Conservation (phyloP, 2,113 vertebrate species). For the Xenus cinereus region DNA sequence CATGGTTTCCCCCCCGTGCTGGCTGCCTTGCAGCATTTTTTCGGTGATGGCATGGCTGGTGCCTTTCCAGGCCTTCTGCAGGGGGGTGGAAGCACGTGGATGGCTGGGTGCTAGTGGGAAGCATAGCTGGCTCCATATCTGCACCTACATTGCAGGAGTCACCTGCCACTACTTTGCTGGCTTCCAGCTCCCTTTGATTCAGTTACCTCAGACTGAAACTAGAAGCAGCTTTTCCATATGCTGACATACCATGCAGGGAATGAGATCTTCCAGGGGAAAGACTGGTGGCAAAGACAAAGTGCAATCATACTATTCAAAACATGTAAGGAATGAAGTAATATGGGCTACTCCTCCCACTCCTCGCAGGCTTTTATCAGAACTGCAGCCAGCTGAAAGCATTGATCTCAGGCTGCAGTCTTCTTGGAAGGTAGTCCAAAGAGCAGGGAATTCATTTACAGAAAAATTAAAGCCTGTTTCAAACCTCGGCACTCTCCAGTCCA, state of each 20-base stretch:
- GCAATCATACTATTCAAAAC: not conserved
- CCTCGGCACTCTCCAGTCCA: not conserved
- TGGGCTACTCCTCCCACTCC: slow-evolving; percentile 34
- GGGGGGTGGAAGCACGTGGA: not conserved
- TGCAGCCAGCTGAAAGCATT: slow-evolving; percentile 32
- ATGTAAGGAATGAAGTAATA: slow-evolving; percentile 29
- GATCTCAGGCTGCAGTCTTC: not conserved
- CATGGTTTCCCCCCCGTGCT: fast-evolving
- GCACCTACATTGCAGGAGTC: not conserved
- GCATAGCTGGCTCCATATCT: not conserved
- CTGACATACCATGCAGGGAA: not conserved
- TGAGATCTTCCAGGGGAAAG: not conserved
- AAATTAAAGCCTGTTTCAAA: slow-evolving; percentile 21
- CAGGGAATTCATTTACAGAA: not conserved
- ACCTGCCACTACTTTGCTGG: not conserved
- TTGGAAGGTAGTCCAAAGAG: slow-evolving; percentile 36
- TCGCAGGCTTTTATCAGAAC: not conserved
- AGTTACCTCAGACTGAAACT: not conserved
- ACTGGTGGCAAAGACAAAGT: not conserved
- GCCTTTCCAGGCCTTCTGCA: not conserved
- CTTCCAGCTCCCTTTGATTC: not conserved
- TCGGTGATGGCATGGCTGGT: not conserved
- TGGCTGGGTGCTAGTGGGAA: not conserved
- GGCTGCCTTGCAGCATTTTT: not conserved
- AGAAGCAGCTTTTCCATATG: not conserved